Conservation (phyloP, 2,797 vertebrate genomes). For the Eulemur rubriventer region DNA sequence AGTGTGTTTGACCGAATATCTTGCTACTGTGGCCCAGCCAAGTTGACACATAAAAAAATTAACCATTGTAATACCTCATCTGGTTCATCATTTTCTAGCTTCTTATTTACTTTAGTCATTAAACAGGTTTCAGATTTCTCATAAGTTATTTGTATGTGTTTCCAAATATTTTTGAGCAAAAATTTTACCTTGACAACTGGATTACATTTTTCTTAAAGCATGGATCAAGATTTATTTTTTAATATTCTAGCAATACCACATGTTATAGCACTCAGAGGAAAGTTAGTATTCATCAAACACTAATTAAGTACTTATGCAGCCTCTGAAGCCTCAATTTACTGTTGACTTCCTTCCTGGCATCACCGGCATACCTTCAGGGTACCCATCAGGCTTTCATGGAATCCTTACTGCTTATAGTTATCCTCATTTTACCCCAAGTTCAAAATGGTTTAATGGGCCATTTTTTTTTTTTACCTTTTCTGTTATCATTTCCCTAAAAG, state of each 20-base stretch:
- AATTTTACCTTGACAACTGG: not conserved
- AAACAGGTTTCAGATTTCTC: not conserved
- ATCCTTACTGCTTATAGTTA: not conserved
- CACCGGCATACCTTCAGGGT: fast-evolving
- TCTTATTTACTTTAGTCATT: not conserved
- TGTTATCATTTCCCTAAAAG: not conserved
- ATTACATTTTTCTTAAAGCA: constrained; percentile 19
- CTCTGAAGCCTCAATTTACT: not conserved
- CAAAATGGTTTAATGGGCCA: not conserved
- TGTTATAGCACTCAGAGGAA: not conserved
- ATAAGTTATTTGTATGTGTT: not conserved
- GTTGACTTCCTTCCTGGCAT: not conserved
- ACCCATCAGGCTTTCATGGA: not conserved
- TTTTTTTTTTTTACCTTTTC: not conserved
- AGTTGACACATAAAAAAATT: not conserved
- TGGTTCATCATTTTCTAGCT: not conserved
- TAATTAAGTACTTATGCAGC: not conserved
- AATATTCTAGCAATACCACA: not conserved
- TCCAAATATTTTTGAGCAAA: not conserved
- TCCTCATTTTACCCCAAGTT: not conserved
- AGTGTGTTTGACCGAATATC: not conserved
- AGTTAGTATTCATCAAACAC: not conserved
- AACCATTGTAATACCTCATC: not conserved
- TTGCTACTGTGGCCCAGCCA: not conserved
- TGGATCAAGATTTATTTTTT: not conserved